Evolutionary conservation across 2,797 vertebrate species (phyloP), one percentile per base, ranked within the genome.

Genomic region (Caiman crocodilus): DNA sequence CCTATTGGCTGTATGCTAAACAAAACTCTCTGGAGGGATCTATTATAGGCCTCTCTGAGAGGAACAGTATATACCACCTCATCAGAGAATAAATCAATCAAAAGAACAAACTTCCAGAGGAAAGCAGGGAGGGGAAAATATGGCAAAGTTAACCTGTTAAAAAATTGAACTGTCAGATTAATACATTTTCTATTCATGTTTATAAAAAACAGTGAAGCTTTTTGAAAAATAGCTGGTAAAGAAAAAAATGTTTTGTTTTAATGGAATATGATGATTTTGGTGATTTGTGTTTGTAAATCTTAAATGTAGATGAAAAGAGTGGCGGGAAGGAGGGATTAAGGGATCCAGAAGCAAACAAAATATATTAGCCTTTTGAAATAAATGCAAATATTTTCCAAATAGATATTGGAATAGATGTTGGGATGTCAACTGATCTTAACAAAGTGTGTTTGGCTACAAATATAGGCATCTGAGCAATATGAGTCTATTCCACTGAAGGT

Each of bases 31-130:
- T 74, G 67, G 84, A 90, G 82, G 84, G 82, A 77, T 64, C 84
- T 79, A 82, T 64, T 63, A 58, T 75, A 90, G 79, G 79, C 82
- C 79, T 90, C 82, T 91, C 89, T 23, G 21, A 78, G 80, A 95
- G 84, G 59, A 89, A 65, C 16, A 26, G 32, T 16, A 21, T 84
- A 78, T 88, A 26, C 42, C 94, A 69, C 74, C 74, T 92, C 76
- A 63, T 65, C 82, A 82, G 78, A 93, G 21, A 80, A 85, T 21
- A 90, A 11, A 15, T 20, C 59, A 81, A 2, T 84, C 14, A 79
- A 80, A 89, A 78, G 65, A 83, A 0, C 25, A 85, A 76, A 59
- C 3, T 90, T 96, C 18, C 65, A 75, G 79, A 74, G 30, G 4
- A 30, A 4, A 42, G 77, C n/a, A 25, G 93, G 50, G 25, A 56